Percentiles rank a stretch among this genome's conserved stretches.
Evolutionary conservation across 2,797 vertebrate species (phyloP).

Genomic region (Rousettus madagascariensis): DNA sequence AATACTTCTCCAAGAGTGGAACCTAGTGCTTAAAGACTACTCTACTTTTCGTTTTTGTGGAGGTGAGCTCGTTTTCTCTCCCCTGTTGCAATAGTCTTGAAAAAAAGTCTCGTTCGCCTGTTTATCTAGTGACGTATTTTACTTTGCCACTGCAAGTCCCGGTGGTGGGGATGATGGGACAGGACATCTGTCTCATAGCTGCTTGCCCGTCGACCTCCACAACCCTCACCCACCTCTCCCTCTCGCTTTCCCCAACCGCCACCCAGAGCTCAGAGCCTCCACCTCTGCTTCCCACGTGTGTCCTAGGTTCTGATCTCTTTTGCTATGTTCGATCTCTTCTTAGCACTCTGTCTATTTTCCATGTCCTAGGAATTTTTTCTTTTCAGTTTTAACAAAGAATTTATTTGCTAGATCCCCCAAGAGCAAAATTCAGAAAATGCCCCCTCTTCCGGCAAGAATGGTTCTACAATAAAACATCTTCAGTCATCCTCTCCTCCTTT

Average conservation of each 20-base stretch:
- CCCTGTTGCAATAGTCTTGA: neutral
- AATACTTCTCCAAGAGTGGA: neutral
- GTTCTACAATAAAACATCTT: neutral
- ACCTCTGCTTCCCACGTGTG: too few species aligned
- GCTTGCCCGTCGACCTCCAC: neutral
- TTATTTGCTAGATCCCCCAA: conserved; percentile 33
- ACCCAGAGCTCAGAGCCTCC: neutral
- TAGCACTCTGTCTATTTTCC: neutral
- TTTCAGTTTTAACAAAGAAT: conserved; percentile 49
- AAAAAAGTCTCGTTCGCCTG: neutral
- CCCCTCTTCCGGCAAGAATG: neutral
- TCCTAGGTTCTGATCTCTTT: neutral
- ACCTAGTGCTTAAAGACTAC: neutral
- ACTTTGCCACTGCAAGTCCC: neutral
- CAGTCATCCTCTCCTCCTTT: neutral
- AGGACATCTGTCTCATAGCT: neutral
- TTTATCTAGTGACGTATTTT: neutral
- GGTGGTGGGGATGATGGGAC: neutral
- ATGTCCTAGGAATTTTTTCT: too few species aligned
- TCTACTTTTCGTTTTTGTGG: neutral
- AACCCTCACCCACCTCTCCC: neutral
- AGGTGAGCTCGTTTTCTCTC: neutral
- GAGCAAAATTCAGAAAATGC: conserved; percentile 48
- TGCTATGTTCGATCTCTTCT: neutral
- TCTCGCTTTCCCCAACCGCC: neutral